Base-by-base conservation (phyloP, 2,797 vertebrate genomes). In the Eptatretus atami region DNA sequence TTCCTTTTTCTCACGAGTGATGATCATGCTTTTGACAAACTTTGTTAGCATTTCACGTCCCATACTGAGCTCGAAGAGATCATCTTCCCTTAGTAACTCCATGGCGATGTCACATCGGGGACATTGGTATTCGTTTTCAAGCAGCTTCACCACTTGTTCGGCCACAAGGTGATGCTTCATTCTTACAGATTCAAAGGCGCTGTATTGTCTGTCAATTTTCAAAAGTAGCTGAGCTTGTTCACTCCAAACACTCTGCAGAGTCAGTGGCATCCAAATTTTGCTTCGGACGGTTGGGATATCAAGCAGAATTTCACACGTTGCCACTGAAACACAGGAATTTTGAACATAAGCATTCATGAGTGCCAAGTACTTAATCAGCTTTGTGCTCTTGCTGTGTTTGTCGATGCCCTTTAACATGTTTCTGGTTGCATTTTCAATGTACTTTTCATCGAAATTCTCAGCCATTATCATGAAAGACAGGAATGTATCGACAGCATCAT, bases 401-500 rank as follows among this genome's bases (percentile, higher is more conserved):
- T 76, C 65, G 63, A 78, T 70, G 31, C 75, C 74, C 65, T 72
- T 72, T 14, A 82, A 3, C 6, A 70, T 80, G 65, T 80, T 74
- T 53, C 15, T 69, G 2, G 75, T 76, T 15, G 81, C 67, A 9
- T 73, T 73, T 66, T 73, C 12, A 12, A 78, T 71, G 52, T 83
- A 82, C 1, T 25, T 63, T 52, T 68, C 0, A 13, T 79, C 73
- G 72, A 82, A 84, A 63, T 76, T 77, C 2, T 15, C 67, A 70
- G 80, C 82, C 78, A 82, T 72, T 64, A 83, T 80, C 78, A 81
- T 81, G 67, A 82, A 83, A 3, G 76, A 79, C 66, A 82, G 82
- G 67, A 83, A 82, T 67, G 75, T 77, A 67, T 81, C 75, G 65
- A 77, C 74, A 69, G 76, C 74, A 3, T 73, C 63, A 65, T 82